Conservation (phyloP, 2,797 vertebrate genomes). For the Nothura maculosa region DNA sequence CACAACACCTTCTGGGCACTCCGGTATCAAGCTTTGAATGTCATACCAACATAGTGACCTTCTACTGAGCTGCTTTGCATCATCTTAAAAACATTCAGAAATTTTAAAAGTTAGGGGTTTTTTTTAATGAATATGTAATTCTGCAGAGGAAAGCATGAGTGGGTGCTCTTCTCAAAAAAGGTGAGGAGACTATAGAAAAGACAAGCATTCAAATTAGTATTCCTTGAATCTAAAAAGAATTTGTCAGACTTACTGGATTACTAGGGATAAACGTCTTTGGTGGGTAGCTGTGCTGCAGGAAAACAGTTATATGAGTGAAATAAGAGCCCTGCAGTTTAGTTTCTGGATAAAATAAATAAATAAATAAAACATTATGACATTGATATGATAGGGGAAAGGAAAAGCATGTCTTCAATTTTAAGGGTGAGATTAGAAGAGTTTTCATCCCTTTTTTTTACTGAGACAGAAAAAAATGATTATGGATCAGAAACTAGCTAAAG, state of each 20-base stretch:
- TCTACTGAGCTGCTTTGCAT: background rate
- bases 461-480: background rate
- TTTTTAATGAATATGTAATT: background rate
- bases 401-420: background rate
- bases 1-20: background rate
- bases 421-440: background rate
- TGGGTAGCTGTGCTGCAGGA: background rate
- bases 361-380: rapidly evolving
- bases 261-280: background rate
- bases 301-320: background rate
- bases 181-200: background rate
- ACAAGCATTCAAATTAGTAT: background rate
- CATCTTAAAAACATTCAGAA: background rate
- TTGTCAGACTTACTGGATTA: background rate
- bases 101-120: background rate
- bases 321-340: background rate
- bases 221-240: background rate
- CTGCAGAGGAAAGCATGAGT: background rate
- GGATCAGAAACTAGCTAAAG: background rate
- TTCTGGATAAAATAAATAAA: background rate
- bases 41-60: background rate
- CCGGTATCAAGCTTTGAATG: background rate
- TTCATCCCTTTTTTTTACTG: background rate
- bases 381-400: background rate
- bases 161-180: background rate